A percentile compares a stretch with the other conserved stretches of the same genome.
Evolutionary conservation across 2,113 vertebrate genomes (phyloP).

Genomic region (Microcebus murinus): DNA sequence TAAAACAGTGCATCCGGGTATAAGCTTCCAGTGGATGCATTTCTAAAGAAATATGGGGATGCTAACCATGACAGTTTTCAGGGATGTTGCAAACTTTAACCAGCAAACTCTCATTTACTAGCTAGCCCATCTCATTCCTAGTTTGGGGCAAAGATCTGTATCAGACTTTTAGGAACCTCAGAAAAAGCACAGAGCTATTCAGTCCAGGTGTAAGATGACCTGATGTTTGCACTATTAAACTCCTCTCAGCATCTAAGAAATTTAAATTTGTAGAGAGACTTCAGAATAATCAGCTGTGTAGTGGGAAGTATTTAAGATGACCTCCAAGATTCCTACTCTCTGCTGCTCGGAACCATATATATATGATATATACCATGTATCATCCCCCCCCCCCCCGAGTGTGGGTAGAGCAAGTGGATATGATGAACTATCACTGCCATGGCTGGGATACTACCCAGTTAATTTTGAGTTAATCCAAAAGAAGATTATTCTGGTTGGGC

Average conservation of each 20-base stretch:
- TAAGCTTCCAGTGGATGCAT: background rate
- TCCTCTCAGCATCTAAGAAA: background rate
- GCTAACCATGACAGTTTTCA: background rate
- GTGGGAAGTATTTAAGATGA: no score
- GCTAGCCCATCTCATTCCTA: background rate
- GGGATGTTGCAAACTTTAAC: background rate
- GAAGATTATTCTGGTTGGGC: background rate
- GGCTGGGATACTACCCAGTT: no score
- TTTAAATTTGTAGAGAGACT: background rate
- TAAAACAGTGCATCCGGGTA: no score
- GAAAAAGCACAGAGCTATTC: background rate
- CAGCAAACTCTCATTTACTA: background rate
- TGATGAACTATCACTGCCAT: rapidly evolving
- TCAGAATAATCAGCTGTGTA: background rate
- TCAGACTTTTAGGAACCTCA: background rate
- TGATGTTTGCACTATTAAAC: background rate
- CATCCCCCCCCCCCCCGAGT: background rate
- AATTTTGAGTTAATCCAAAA: background rate
- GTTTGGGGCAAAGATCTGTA: background rate
- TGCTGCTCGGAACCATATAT: background rate
- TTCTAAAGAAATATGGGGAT: background rate
- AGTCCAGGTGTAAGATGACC: background rate
- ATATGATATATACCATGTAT: background rate
- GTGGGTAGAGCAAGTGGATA: background rate
- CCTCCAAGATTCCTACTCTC: background rate